phyloP scores from a whole-genome alignment of 2,797 vertebrate species.

The Ctenopoma multispine region DNA sequence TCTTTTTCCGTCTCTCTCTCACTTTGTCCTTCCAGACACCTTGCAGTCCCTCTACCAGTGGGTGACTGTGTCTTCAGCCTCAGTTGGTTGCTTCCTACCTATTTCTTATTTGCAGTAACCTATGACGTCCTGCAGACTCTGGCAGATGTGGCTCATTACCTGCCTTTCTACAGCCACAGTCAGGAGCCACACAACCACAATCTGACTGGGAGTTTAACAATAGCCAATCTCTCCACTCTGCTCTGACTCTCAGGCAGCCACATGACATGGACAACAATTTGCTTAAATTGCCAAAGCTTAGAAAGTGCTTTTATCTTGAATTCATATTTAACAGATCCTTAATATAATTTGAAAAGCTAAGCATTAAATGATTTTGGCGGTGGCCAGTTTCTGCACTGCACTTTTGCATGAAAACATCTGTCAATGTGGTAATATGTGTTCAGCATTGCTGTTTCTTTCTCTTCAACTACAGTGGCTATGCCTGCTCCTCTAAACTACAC shows the following conservation, averaged over 20 bases:
- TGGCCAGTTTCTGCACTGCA: no score
- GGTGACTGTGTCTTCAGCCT: slow-evolving; percentile 73
- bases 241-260: slow-evolving; percentile 36
- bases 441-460: no score
- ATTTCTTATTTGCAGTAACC: slow-evolving; percentile 84
- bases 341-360: slow-evolving; percentile 1
- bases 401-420: no score
- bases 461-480: no score
- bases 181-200: slow-evolving; percentile 35
- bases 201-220: slow-evolving; percentile 15
- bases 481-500: no score
- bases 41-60: slow-evolving; percentile 71
- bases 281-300: slow-evolving; percentile 28
- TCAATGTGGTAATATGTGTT: no score
- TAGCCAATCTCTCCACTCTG: slow-evolving; percentile 49
- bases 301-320: slow-evolving; percentile 36
- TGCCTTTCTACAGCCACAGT: slow-evolving; percentile 46
- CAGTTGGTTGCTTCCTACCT: slow-evolving; percentile 79
- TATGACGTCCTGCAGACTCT: slow-evolving; percentile 78
- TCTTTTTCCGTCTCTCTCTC: background rate
- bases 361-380: background rate
- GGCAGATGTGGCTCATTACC: slow-evolving; percentile 66
- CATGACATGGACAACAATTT: background rate
- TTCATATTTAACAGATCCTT: slow-evolving; percentile 3
- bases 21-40: slow-evolving; percentile 57